Percentiles rank a stretch among this genome's conserved stretches.
These are phyloP conservation scores for Diachrysia chrysitis DNA, from an alignment of 2,888 invertebrate species.

Conservation along the genomic window DNA sequence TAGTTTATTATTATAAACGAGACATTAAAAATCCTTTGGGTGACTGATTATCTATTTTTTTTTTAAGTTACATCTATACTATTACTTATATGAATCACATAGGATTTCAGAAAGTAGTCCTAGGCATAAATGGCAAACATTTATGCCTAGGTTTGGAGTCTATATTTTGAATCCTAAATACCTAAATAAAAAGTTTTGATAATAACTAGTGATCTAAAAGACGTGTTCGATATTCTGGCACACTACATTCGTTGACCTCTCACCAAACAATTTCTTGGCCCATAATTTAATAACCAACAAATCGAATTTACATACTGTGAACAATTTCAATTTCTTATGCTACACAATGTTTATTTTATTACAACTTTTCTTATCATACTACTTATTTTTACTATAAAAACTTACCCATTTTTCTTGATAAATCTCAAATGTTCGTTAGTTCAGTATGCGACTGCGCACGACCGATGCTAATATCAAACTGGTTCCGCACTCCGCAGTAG, in stretches of 20 bases:
- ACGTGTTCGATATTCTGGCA: neutral
- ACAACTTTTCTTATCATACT: neutral
- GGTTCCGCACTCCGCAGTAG: constrained; percentile 36
- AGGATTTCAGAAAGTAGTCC: too few relatives aligned
- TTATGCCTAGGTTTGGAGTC: too few relatives aligned
- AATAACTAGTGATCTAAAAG: too few relatives aligned
- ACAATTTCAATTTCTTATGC: neutral
- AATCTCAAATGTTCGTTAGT: constrained; percentile 3
- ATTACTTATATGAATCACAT: too few relatives aligned
- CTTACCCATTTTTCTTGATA: constrained; percentile 41
- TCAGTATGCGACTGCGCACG: constrained; percentile 36
- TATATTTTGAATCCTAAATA: too few relatives aligned
- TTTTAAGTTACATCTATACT: too few relatives aligned
- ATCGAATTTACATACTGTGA: neutral
- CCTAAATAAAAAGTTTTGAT: too few relatives aligned
- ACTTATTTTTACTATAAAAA: neutral
- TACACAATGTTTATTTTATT: neutral
- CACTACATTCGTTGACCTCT: neutral
- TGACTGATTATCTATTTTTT: too few relatives aligned
- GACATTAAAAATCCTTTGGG: too few relatives aligned
- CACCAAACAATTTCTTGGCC: neutral
- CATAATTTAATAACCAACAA: neutral
- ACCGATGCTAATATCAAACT: constrained; percentile 35
- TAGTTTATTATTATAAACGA: too few relatives aligned
- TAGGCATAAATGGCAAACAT: too few relatives aligned